Base-by-base conservation (phyloP, 2,888 invertebrate genomes). In the Agrochola litura region DNA sequence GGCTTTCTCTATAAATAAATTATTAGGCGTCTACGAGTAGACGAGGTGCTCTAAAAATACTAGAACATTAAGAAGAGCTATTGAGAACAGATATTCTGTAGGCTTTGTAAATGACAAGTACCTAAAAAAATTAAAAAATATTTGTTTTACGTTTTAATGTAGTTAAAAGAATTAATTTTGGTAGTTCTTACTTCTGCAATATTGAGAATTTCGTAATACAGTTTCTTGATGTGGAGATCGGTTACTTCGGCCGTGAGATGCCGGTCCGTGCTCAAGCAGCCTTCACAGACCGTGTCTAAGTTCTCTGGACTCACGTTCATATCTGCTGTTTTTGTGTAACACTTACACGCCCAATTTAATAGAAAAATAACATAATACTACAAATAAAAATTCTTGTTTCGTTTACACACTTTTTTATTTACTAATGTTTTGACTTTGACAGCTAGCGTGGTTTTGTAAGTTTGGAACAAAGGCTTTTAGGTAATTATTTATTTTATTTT, bases 181-280 rank as follows among this genome's bases (percentile, higher is more conserved):
- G 8, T 10, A 43, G 12, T 41, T 88, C 92, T 90, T 85, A 93
- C 84, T 52, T 83, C 49, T 4, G 41, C 68, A 61, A 86, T 77
- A 19, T 89, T 86, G 5, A 93, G 68, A 41, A 92, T 81, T 74
- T 88, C 87, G 58, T 70, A 81, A 76, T 91, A 92, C 22, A 91
- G 76, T 60, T 82, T 87, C 76, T 85, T 88, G 30, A 86, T 83
- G 76, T 90, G 90, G 19, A 77, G 78, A 67, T 91, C 89, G 4
- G 80, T 80, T n/a, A 92, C 73, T 54, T 78, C 69, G 2, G 81
- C 77, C 1, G 61, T 81, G 54, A 92, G 79, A 54, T 89, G 89
- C 6, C 92, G 87, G 64, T 92, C 92, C 5, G 85, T 82, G 79
- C 92, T 92, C 37, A 93, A 79, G 77, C 93, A 93, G 37, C 92